Evolutionary conservation across 1,140 invertebrate species (phyloP), one percentile per base, ranked within the genome.

Genomic region (Neotoxoptera formosana): DNA sequence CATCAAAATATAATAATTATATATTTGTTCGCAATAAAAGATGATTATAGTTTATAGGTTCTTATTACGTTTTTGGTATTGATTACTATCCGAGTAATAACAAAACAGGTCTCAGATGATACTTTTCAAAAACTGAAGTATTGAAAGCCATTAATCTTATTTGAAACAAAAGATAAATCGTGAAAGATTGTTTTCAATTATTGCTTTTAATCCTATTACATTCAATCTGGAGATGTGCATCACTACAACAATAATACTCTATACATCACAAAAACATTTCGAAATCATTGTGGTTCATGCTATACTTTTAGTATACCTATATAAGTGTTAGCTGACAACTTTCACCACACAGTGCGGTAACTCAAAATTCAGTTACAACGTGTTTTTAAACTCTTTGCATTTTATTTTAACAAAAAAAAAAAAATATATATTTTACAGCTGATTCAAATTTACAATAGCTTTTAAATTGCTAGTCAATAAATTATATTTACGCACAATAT

Each of bases 81-180:
- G 60, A 76, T 76, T 76, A 76, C 60, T 76, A 76, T n/a, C 60
- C n/a, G n/a, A 76, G 60, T 76, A 76, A n/a, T 76, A 76, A 76
- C 60, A 7, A 76, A 76, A 76, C 14, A 76, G 60, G 14, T n/a
- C 60, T 76, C 60, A 76, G 60, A 76, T 76, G 60, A n/a, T n/a
- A n/a, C 14, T 76, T 76, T 76, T 76, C n/a, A 76, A 76, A 67
- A 76, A 76, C 60, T n/a, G 4, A n/a, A 76, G 60, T 76, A 76
- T n/a, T 76, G 14, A n/a, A 76, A 76, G 60, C 30, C 60, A 76
- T 76, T 76, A 76, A 76, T 76, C 30, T 76, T 76, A 76, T 76
- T 76, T 76, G 30, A 76, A 76, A 76, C 60, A 76, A 76, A 76
- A 76, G 60, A 76, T 14, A 30, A 76, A 76, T 76, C 30, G 30